phyloP scores from a whole-genome alignment of 37 sponge, comb jelly and placozoan genomes.

The Theonella swinhoei region DNA sequence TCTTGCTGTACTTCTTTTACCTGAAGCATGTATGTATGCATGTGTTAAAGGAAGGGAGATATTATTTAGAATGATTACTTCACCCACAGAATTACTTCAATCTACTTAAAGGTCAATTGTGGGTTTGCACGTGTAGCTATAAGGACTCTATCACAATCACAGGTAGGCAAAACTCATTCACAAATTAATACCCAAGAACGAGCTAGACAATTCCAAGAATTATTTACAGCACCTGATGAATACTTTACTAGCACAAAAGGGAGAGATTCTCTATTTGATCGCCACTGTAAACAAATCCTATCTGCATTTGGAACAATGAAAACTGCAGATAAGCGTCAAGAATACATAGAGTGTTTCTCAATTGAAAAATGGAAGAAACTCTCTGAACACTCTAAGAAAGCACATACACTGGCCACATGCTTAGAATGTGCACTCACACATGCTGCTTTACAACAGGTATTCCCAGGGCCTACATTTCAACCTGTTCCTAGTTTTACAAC shows the following conservation, averaged over 20 bases:
- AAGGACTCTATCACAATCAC: not conserved
- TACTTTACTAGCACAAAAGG: too few species aligned
- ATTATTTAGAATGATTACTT: too few species aligned
- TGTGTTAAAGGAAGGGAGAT: too few species aligned
- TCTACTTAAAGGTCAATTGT: conserved; percentile 16
- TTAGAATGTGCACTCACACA: not conserved
- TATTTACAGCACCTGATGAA: not conserved
- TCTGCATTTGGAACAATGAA: not conserved
- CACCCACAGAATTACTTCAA: too few species aligned
- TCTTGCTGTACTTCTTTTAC: too few species aligned
- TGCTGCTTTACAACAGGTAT: not conserved
- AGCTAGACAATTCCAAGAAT: too few species aligned
- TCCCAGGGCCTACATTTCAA: not conserved
- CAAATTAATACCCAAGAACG: too few species aligned
- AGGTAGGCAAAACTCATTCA: not conserved
- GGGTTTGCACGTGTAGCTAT: conserved; percentile 16
- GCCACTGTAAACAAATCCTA: too few species aligned
- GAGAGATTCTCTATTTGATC: too few species aligned
- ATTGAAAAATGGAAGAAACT: conserved; percentile 10
- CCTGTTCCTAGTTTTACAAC: not conserved
- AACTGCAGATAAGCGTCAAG: not conserved
- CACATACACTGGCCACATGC: not conserved
- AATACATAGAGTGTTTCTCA: not conserved
- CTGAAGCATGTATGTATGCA: too few species aligned
- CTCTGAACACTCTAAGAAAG: not conserved